Evolutionary conservation across 2,113 vertebrate species (phyloP).

Genomic region (Herpetotheres cachinnans): DNA sequence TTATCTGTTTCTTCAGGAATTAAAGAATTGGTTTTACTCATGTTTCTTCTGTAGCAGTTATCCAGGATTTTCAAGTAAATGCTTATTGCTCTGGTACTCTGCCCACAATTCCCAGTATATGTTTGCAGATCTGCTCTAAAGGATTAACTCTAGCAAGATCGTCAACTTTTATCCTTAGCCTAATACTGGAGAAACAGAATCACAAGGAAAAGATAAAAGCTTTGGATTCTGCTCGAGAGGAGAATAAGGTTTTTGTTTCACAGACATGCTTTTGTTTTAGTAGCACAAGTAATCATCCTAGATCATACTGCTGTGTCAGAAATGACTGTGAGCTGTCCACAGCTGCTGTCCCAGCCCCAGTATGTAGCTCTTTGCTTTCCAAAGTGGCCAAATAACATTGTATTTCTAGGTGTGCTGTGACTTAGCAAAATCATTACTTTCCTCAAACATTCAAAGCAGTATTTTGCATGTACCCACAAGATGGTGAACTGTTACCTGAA

Average conservation of each 20-base stretch:
- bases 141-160: not conserved
- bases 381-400: not conserved
- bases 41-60: not conserved
- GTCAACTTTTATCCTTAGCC: not conserved
- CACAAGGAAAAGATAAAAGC: not conserved
- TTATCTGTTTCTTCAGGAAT: not conserved
- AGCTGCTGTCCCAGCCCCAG: not conserved
- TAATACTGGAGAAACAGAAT: not conserved
- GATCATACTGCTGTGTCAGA: not conserved
- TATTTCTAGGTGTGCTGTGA: not conserved
- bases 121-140: not conserved
- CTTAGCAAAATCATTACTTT: not conserved
- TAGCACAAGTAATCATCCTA: not conserved
- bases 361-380: not conserved
- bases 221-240: not conserved
- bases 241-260: not conserved
- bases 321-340: not conserved
- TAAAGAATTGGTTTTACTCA: not conserved
- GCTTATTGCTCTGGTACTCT: not conserved
- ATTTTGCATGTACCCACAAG: not conserved
- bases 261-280: not conserved
- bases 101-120: not conserved
- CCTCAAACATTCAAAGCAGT: not conserved
- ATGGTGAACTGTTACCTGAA: constrained; percentile 3
- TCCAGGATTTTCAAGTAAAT: not conserved